These are phyloP conservation scores for Climacteris rufus DNA, from an alignment of 2,113 vertebrate genomes.

Conservation along the genomic window DNA sequence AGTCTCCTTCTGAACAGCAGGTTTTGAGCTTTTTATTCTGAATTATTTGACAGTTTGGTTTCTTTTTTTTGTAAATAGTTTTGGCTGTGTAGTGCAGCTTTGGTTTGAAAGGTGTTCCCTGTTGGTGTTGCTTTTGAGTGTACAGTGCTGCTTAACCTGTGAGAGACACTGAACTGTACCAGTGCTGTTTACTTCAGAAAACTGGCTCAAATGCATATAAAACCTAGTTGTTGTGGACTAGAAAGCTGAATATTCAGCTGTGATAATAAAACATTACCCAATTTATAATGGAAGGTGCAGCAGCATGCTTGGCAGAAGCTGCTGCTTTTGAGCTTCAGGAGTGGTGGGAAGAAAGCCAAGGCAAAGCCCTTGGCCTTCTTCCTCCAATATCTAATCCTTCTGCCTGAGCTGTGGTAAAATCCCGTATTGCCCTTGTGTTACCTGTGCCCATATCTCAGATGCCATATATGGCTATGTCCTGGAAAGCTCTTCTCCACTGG, in stretches of 20 bases:
- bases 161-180: background rate
- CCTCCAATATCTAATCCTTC: too few relatives aligned
- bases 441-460: too few relatives aligned
- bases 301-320: too few relatives aligned
- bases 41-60: background rate
- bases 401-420: too few relatives aligned
- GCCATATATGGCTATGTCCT: too few relatives aligned
- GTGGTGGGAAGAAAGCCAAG: too few relatives aligned
- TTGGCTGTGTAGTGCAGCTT: background rate
- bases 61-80: background rate
- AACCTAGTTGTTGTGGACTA: background rate
- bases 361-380: too few relatives aligned
- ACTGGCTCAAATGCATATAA: background rate
- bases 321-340: too few relatives aligned
- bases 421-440: too few relatives aligned
- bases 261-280: background rate
- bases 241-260: background rate
- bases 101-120: background rate
- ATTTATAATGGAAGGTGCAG: background rate
- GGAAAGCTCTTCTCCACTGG: too few relatives aligned
- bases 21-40: background rate
- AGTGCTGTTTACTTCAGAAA: background rate
- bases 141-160: background rate
- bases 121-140: background rate
- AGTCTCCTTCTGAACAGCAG: background rate